Evolutionary conservation across 2,113 vertebrate species (phyloP).

Genomic region (Amia ocellicauda): DNA sequence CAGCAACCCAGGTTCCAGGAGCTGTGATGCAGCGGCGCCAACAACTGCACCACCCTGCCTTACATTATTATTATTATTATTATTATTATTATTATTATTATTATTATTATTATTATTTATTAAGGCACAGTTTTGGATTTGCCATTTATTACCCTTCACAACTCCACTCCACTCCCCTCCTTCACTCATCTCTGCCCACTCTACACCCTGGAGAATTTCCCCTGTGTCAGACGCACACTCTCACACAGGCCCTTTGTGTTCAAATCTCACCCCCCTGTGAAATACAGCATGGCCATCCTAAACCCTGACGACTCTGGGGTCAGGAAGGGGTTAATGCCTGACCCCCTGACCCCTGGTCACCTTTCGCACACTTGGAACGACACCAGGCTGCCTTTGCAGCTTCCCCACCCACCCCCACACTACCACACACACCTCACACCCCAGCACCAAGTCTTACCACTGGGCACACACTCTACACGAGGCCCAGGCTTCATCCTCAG

Average conservation of each 20-base stretch:
- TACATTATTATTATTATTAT: no score
- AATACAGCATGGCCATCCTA: slow-evolving; percentile 65
- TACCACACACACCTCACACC: no score
- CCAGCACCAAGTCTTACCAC: no score
- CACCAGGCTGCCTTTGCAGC: slow-evolving; percentile 26
- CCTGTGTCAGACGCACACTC: background rate
- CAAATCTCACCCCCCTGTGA: slow-evolving; percentile 61
- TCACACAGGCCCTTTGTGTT: slow-evolving; percentile 30
- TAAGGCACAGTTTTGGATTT: no score
- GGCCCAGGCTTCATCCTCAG: no score
- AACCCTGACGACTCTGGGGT: slow-evolving; percentile 62
- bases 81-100: no score
- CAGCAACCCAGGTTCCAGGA: no score
- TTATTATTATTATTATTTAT: no score
- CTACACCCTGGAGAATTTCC: background rate
- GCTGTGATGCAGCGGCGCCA: no score
- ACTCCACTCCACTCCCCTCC: background rate
- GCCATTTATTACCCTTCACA: background rate
- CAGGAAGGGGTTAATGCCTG: slow-evolving; percentile 57
- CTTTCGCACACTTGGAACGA: slow-evolving; percentile 58
- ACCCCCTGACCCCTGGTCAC: slow-evolving; percentile 40
- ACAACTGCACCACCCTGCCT: no score
- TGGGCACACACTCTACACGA: no score
- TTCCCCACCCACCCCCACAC: no score
- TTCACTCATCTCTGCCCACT: background rate